A percentile compares a stretch with the other conserved stretches of the same genome.
phyloP scores from a whole-genome alignment of 2,113 vertebrate genomes.

The Uria aalge region DNA sequence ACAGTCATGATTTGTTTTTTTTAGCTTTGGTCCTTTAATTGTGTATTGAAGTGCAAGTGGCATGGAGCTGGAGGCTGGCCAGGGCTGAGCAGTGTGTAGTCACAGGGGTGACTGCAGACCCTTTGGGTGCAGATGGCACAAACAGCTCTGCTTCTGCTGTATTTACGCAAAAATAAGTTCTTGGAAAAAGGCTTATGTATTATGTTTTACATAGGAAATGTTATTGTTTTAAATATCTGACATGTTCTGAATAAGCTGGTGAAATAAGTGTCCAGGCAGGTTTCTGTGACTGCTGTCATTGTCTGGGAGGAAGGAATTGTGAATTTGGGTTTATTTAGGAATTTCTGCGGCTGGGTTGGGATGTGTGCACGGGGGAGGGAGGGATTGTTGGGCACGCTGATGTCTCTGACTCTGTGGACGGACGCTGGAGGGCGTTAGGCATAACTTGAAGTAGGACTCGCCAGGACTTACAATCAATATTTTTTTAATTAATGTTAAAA shows the following conservation, averaged over 20 bases:
- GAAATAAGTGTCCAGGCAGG: neutral
- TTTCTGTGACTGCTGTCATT: neutral
- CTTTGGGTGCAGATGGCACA: neutral
- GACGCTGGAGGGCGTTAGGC: neutral
- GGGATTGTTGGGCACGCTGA: neutral
- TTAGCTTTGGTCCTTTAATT: neutral
- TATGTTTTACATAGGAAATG: neutral
- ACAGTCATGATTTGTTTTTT: neutral
- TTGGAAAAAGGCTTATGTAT: neutral
- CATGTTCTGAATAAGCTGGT: accelerated
- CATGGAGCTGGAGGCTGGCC: neutral
- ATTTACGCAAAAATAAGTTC: accelerated
- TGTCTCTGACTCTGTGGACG: neutral
- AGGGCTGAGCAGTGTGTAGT: accelerated
- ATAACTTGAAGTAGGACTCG: no score
- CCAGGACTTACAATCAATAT: neutral
- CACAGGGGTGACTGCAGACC: neutral
- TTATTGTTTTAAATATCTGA: neutral
- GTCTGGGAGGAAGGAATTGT: neutral
- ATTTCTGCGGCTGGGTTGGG: neutral
- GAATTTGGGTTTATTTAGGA: accelerated
- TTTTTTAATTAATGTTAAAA: neutral
- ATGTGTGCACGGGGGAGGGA: accelerated
- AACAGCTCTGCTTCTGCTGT: neutral
- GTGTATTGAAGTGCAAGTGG: neutral